Evolutionary conservation across 2,888 invertebrate genomes (phyloP), one percentile per base, ranked within the genome.

Genomic region (Dugesia japonica): DNA sequence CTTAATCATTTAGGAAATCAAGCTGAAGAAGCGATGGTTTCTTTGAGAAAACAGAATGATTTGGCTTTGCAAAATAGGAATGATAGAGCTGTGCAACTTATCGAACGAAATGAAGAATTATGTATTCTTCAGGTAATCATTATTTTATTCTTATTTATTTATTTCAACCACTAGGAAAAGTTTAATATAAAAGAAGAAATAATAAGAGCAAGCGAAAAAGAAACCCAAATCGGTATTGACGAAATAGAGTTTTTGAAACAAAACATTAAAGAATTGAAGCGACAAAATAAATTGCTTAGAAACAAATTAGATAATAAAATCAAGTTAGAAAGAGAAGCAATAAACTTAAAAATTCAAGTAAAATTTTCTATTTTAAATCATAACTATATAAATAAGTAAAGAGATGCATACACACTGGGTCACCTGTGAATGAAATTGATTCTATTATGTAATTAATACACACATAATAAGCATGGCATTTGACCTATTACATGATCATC

Each of bases 31-130:
- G 81, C 83, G 77, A 84, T 84, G 82, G 83, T 83, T 1, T 81
- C 82, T 72, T 80, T 84, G 26, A 79, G 84, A 75, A 83, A 84
- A 75, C 80, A 82, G 77, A 84, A 84, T 76, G 84, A 84, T 74
- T 81, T 81, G 28, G 82, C 82, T 56, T 82, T 84, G 9, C 82
- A 84, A 77, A 82, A 83, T 74, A 80, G 84, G 76, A 84, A 85
- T 79, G 83, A 83, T 79, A 80, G 84, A 76, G 84, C 84, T 73
- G 81, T 85, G 27, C 82, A 84, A 77, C 80, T 85, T 20, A 83
- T 85, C 78, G 83, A 85, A 79, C 80, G 83, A 78, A 83, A 84
- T 79, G 84, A 84, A 78, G 84, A 85, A 81, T 83, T 84, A 4
- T 84, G 83, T 79, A 82, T 84, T 28, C 84, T 85, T 79, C 76